Evolutionary conservation across 2,113 vertebrate genomes (phyloP), one percentile per base, ranked within the genome.

Genomic region (Pelobates fuscus): DNA sequence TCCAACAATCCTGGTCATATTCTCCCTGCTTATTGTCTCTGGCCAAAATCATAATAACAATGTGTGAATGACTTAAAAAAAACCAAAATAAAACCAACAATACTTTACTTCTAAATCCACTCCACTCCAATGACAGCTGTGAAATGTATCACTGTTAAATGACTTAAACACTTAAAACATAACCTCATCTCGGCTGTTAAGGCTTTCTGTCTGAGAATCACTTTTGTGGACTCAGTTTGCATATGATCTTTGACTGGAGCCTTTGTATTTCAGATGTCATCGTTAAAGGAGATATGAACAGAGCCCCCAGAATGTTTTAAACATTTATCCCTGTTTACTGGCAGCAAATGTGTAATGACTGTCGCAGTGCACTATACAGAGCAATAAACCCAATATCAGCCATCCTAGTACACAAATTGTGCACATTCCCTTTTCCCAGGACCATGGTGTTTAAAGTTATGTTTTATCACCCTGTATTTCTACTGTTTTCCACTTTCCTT

Each of bases 241-340:
- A 63, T 20, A 2, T 21, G 49, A 30, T 30, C 52, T 69, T 21
- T 52, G 65, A 67, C 43, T 52, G 26, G 23, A 52, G 65, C 43
- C 65, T 52, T 46, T 67, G 44, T 37, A 21, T 63, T 12, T 20
- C 18, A 32, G 18, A 63, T 21, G 60, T 37, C 60, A 32, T 23
- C 10, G 60, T 52, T 17, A 59, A 41, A 24, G 27, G 5, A 68
- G 23, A 70, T 25, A 70, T 41, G 21, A 41, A 41, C 26, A 60
- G 58, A 18, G 25, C 26, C 30, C n/a, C 26, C 60, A 30, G 20
- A 27, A 32, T 63, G 60, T 37, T 63, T 63, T 11, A 32, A 41
- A 70, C 67, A 58, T 70, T 70, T 41, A 18, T 41, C 67, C 8
- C n/a, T 25, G 21, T 70, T 68, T 30, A 32, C 32, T 41, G 30